Conservation (phyloP, 64 coral and sea anemone genomes). For the Porites australiensis region DNA sequence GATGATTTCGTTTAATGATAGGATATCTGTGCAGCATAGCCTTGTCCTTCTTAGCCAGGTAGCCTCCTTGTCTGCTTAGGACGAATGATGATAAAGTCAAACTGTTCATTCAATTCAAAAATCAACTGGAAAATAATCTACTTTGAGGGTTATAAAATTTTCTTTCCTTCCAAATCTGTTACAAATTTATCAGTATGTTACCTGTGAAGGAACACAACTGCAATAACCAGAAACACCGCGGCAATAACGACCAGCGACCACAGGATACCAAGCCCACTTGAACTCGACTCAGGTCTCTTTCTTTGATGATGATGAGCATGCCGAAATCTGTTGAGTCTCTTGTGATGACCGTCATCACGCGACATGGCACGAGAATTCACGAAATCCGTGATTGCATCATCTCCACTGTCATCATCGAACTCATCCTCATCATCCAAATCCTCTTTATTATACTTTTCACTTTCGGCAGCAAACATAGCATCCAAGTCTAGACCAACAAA, state of each 20-base stretch:
- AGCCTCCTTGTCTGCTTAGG: no score
- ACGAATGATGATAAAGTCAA: no score
- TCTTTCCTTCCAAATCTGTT: background rate
- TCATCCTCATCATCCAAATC: background rate
- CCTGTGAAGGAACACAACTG: conserved; percentile 15
- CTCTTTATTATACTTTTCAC: background rate
- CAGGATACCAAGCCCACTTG: background rate
- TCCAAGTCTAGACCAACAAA: background rate
- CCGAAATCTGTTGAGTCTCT: background rate
- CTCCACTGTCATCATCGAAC: background rate
- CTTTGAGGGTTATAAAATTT: no score
- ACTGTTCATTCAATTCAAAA: no score
- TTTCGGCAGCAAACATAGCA: background rate
- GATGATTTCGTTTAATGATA: no score
- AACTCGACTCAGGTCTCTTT: background rate
- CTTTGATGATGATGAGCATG: background rate
- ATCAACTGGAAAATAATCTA: no score
- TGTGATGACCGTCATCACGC: background rate
- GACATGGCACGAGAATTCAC: background rate
- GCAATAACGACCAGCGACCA: background rate
- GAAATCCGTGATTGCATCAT: background rate
- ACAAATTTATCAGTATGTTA: background rate
- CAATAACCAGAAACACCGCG: background rate
- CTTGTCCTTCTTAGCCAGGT: no score
- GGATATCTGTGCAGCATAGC: no score